A percentile compares a stretch with the other conserved stretches of the same genome.
Evolutionary conservation across 1,140 invertebrate species (phyloP).

Genomic region (Acromyrmex heyeri): DNA sequence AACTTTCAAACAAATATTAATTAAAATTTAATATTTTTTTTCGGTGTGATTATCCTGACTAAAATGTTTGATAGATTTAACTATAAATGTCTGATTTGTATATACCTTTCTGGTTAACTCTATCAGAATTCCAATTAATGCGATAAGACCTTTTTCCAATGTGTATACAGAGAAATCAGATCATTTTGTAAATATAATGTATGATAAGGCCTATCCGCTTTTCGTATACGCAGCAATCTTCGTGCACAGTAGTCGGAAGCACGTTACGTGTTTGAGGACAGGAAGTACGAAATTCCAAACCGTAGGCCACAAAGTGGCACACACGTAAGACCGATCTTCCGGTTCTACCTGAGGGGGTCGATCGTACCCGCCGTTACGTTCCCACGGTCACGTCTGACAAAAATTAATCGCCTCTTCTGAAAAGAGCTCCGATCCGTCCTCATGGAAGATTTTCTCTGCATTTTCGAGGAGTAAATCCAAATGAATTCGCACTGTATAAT

Average conservation of each 20-base stretch:
- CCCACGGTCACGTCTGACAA: constrained; percentile 73
- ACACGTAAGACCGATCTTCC: constrained; percentile 73
- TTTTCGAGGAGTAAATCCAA: background rate
- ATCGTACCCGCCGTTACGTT: constrained; percentile 66
- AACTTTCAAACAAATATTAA: too few species aligned
- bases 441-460: background rate
- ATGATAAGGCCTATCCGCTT: constrained; percentile 16
- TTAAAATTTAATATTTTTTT: too few species aligned
- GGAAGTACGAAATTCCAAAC: constrained; percentile 82
- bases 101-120: too few species aligned
- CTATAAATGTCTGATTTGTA: too few species aligned
- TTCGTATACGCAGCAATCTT: constrained; percentile 29
- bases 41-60: too few species aligned
- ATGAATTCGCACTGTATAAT: background rate
- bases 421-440: constrained; percentile 21
- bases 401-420: constrained; percentile 65
- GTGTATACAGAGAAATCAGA: background rate
- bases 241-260: constrained; percentile 51
- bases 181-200: background rate
- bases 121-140: too few species aligned
- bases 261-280: constrained; percentile 59
- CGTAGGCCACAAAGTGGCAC: constrained; percentile 67
- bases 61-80: too few species aligned
- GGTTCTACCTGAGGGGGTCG: constrained; percentile 69
- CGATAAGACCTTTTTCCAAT: too few species aligned